Conservation (phyloP, 2,113 vertebrate genomes). For the Hydrolagus affinis region DNA sequence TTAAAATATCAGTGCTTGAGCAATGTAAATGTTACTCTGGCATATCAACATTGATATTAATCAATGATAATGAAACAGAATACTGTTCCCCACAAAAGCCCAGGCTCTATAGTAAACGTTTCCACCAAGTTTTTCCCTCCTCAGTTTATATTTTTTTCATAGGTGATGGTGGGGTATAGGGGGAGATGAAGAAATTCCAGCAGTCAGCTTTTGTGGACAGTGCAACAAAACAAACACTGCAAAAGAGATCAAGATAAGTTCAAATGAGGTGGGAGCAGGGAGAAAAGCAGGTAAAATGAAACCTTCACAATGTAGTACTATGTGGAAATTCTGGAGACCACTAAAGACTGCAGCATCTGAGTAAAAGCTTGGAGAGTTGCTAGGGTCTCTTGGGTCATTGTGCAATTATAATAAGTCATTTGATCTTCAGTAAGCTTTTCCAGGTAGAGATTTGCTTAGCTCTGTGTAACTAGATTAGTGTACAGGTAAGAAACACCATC, state of each 20-base stretch:
- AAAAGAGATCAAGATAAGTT: not conserved
- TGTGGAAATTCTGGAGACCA: not conserved
- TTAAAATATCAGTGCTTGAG: too few species aligned
- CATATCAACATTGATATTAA: too few species aligned
- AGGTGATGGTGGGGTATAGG: not conserved
- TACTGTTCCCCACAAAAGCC: too few species aligned
- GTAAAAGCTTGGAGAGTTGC: not conserved
- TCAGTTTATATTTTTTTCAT: not conserved
- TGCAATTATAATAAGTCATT: not conserved
- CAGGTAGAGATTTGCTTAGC: not conserved
- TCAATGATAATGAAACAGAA: not conserved
- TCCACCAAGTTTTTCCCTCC: not conserved
- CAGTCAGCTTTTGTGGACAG: too few species aligned
- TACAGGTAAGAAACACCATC: slow-evolving; percentile 59
- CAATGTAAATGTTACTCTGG: too few species aligned
- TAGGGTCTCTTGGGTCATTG: not conserved
- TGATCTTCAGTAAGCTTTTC: not conserved
- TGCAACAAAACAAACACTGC: not conserved
- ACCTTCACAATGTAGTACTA: not conserved
- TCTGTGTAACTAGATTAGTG: slow-evolving; percentile 38
- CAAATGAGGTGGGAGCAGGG: not conserved
- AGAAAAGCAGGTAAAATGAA: not conserved
- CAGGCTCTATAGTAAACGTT: not conserved
- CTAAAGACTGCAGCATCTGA: not conserved
- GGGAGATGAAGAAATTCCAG: not conserved